Evolutionary conservation across 2,888 invertebrate genomes (phyloP).

Genomic region (Chaitophorus viminalis): DNA sequence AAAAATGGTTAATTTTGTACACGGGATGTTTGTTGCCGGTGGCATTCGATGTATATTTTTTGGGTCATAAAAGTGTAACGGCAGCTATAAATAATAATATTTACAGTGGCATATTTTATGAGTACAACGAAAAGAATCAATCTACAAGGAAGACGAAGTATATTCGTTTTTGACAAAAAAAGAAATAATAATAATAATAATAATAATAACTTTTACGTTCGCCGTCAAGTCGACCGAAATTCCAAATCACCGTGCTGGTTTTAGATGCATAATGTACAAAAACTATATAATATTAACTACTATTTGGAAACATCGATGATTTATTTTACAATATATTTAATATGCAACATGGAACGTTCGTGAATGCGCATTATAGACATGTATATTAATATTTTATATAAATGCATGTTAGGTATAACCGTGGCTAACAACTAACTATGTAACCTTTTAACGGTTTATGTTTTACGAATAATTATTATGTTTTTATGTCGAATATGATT

Average conservation of each 20-base stretch:
- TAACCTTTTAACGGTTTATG: neutral
- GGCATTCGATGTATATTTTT: slow-evolving; percentile 28
- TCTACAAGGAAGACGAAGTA: neutral
- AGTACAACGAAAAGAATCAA: slow-evolving; percentile 38
- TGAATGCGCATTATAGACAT: no score
- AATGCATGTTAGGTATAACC: no score
- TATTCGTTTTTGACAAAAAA: neutral
- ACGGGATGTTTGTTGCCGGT: neutral
- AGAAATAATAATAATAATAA: neutral
- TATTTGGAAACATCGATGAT: neutral
- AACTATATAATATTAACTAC: neutral
- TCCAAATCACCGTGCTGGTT: neutral
- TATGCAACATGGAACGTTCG: no score
- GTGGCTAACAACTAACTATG: no score
- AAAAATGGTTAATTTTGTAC: neutral
- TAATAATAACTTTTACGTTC: neutral
- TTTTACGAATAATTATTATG: neutral
- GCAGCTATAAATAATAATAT: slow-evolving; percentile 38
- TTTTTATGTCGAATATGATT: neutral
- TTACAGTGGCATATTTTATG: slow-evolving; percentile 26
- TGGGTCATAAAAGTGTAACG: slow-evolving; percentile 26
- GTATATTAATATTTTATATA: no score
- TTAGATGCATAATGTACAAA: neutral
- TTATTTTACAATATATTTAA: neutral
- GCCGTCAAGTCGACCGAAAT: neutral